Base-by-base conservation (phyloP, 2,113 vertebrate genomes). In the Aviceda subcristata region DNA sequence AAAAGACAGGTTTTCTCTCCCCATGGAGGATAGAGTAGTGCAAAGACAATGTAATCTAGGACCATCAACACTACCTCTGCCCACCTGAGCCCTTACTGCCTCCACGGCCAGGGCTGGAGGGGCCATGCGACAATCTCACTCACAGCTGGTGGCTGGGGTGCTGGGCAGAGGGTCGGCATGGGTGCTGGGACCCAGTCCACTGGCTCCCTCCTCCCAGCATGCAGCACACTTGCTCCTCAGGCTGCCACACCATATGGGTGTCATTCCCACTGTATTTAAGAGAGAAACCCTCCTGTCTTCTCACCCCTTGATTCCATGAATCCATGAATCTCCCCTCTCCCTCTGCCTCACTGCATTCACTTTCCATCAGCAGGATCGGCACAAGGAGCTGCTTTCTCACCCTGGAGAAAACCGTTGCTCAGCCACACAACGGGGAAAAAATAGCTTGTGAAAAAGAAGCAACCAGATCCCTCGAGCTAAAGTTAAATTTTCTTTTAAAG, bases 41-140 rank as follows among this genome's bases (percentile, higher is more conserved):
- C 76, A 75, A 62, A 84, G 63, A 36, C 77, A 55, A 14, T 30
- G 48, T 18, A 15, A 34, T 10, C 63, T 73, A 68, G 0, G 0
- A 21, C 43, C 53, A 21, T 9, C 68, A 83, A 56, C 38, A 12
- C 34, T 53, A 26, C 8, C 43, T 84, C 57, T 81, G 82, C 63
- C 30, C 63, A 30, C 32, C 24, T 59, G 57, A 87, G 56, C 56
- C 51, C 41, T 71, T 1, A 0, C 45, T 88, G 67, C 43, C 68
- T 51, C 41, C 41, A 2, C 30, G 9, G 12, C 12, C 1, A 0
- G 63, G 64, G 38, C 64, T 82, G 80, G 43, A 77, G 80, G 53
- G 27, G 30, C 64, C 1, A 0, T 15, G 45, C 45, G 20, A 43
- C 1, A 5, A 13, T 50, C 60, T 60, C 0, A 0, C 55, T 69